A percentile compares a stretch with the other conserved stretches of the same genome.
Evolutionary conservation across 2,888 invertebrate species (phyloP).

Genomic region (Diadegma fenestrale): DNA sequence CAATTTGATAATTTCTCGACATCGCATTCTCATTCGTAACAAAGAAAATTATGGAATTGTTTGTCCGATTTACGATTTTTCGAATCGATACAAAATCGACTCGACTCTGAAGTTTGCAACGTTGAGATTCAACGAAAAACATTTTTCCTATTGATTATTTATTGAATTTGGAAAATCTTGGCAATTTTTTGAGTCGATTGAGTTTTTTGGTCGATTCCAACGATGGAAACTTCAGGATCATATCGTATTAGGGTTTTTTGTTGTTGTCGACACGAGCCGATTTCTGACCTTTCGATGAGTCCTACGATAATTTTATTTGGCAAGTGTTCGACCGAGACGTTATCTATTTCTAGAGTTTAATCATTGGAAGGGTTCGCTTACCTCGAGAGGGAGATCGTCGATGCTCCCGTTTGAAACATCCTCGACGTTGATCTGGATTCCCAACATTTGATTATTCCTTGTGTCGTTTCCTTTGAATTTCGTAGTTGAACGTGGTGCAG

Average conservation of each 20-base stretch:
- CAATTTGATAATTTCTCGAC: background rate
- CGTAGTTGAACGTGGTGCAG: conserved; percentile 18
- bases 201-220: too few species aligned
- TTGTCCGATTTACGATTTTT: background rate
- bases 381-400: conserved; percentile 74
- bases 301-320: background rate
- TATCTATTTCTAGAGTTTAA: background rate
- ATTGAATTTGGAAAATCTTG: too few species aligned
- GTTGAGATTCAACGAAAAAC: too few species aligned
- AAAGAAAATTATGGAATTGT: background rate
- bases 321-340: background rate
- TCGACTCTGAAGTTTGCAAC: too few species aligned
- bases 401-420: conserved; percentile 74
- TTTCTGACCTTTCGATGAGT: background rate
- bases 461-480: conserved; percentile 24
- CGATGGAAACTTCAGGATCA: too few species aligned
- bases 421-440: conserved; percentile 78
- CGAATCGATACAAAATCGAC: too few species aligned
- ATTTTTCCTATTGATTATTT: too few species aligned
- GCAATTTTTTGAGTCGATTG: too few species aligned
- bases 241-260: too few species aligned
- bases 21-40: too few species aligned
- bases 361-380: conserved; percentile 70
- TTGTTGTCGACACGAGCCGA: background rate
- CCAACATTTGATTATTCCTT: conserved; percentile 69